Conservation (phyloP, 1,140 invertebrate species). For the Drosophila bifasciata region DNA sequence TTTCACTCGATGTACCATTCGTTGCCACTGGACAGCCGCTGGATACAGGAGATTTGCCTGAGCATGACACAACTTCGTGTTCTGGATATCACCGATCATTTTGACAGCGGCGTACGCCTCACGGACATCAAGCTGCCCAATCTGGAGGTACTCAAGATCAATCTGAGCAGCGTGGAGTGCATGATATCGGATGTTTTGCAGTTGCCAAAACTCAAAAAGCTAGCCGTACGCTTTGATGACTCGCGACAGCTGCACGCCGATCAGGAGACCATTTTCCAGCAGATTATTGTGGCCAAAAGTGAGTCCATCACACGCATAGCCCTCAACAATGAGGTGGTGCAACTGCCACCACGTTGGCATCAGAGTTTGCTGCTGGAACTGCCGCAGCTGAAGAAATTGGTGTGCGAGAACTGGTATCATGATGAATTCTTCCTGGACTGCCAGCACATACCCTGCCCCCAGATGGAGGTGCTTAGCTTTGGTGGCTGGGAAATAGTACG, state of each 20-base stretch:
- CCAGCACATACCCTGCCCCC: constrained; percentile 60
- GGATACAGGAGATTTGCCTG: constrained; percentile 64
- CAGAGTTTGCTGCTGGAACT: constrained; percentile 58
- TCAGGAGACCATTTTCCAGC: constrained; percentile 71
- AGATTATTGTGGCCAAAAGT: constrained; percentile 68
- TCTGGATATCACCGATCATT: constrained; percentile 66
- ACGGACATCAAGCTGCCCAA: constrained; percentile 64
- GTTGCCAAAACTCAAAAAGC: constrained; percentile 58
- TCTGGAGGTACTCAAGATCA: constrained; percentile 67
- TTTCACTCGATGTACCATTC: constrained; percentile 71
- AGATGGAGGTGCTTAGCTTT: constrained; percentile 69
- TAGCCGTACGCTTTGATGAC: constrained; percentile 62
- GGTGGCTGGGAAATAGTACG: constrained; percentile 66
- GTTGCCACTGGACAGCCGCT: constrained; percentile 58
- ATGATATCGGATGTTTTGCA: constrained; percentile 60
- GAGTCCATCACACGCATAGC: constrained; percentile 63
- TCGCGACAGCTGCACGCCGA: constrained; percentile 62
- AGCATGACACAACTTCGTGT: constrained; percentile 49
- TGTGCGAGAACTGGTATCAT: constrained; percentile 71
- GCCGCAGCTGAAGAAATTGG: constrained; percentile 54
- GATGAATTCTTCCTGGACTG: constrained; percentile 65
- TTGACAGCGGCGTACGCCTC: constrained; percentile 55
- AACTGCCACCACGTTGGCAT: constrained; percentile 60
- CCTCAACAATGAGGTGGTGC: constrained; percentile 70
- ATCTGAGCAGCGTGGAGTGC: constrained; percentile 58